Percentiles rank a stretch among this genome's conserved stretches.
Evolutionary conservation across 2,888 invertebrate genomes (phyloP).

Genomic region (Sialis lutaria): DNA sequence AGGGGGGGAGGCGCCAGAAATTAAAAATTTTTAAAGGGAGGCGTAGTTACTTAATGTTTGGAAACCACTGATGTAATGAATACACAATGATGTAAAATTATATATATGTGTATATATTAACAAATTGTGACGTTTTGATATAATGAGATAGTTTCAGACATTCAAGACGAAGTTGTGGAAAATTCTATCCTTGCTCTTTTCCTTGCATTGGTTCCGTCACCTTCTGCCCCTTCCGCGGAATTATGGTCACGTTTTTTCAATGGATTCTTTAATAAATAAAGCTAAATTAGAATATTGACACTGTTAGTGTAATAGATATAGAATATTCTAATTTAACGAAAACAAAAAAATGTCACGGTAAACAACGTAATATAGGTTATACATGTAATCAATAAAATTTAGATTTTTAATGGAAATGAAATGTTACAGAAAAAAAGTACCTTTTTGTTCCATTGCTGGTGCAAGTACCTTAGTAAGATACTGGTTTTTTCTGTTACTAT

Average conservation of each 20-base stretch:
- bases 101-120: too few species aligned
- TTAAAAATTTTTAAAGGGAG: too few species aligned
- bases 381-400: background rate
- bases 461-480: conserved; percentile 80
- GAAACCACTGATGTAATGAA: too few species aligned
- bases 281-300: background rate
- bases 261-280: conserved; percentile 14
- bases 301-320: background rate
- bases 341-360: background rate
- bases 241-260: conserved; percentile 22
- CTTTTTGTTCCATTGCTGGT: conserved; percentile 93
- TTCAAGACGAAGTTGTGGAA: conserved; percentile 5
- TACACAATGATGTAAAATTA: too few species aligned
- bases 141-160: background rate
- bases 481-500: conserved; percentile 94
- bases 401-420: background rate
- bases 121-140: background rate
- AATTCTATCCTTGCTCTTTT: conserved; percentile 21
- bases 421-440: conserved; percentile 22
- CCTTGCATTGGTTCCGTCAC: conserved; percentile 16
- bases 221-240: conserved; percentile 17
- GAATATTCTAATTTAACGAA: too few species aligned
- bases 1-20: too few species aligned
- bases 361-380: background rate
- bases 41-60: too few species aligned